Evolutionary conservation across 2,888 invertebrate genomes (phyloP), one percentile per base, ranked within the genome.

Genomic region (Falcaria lacertinaria): DNA sequence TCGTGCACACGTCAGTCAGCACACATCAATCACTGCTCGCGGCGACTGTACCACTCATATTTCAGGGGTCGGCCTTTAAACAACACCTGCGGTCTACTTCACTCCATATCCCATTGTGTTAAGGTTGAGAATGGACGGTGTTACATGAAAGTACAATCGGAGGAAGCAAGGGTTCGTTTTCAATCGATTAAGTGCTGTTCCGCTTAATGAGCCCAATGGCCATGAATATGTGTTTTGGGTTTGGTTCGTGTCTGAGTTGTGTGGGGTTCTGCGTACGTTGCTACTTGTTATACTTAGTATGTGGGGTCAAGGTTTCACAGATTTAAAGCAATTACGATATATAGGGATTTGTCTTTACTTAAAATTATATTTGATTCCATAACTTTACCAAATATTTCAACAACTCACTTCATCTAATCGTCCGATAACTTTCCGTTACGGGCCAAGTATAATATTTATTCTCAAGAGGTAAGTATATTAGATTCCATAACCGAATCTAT

Each of bases 21-120:
- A 69, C 78, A 72, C 85, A 86, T 86, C 86, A 86, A 85, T 85
- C 86, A 86, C 81, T 79, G 84, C 75, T 80, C 67, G 66, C 75
- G 75, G 74, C 74, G 80, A 78, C 80, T 80, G 75, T 70, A 73
- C 81, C 74, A 80, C 85, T 85, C 86, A 81, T 82, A 80, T 85
- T 85, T 81, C 82, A 84, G 74, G 69, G 74, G 69, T 66, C 67
- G 54, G 57, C 56, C 53, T 62, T 63, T 41, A 46, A 48, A 47
- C 46, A 50, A 48, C 46, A 50, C 36, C 44, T 28, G 28, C 28
- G 11, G 8, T 11, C 8, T 11, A 45, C 52, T 45, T 44, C 55
- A 48, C 54, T 55, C 65, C 55, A 79, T 67, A 54, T n/a, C 28
- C 58, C 2, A 49, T 17, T 11, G 13, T 2, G 11, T 45, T 74